phyloP scores from a whole-genome alignment of 1,140 invertebrate genomes.

The Coptotermes formosanus region DNA sequence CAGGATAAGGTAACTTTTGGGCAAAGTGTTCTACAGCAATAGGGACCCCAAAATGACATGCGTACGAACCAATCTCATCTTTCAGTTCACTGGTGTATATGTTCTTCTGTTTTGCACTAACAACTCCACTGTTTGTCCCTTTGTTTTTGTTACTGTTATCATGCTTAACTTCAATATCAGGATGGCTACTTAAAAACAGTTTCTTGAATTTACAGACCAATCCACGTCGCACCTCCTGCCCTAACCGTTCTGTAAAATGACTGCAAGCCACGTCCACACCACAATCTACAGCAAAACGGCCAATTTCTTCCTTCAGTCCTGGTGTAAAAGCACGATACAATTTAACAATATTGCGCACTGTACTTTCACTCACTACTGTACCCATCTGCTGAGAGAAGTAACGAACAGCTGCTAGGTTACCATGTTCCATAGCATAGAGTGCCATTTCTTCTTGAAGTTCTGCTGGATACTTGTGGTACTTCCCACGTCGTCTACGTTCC shows the following conservation, averaged over 20 bases:
- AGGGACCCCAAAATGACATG: constrained; percentile 40
- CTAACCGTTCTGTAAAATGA: constrained; percentile 42
- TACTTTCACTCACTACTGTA: constrained; percentile 44
- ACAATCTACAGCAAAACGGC: constrained; percentile 42
- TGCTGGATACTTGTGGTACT: constrained; percentile 45
- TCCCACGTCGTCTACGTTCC: constrained; percentile 43
- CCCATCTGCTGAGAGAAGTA: constrained; percentile 44
- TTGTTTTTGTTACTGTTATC: constrained; percentile 26
- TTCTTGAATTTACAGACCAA: constrained; percentile 46
- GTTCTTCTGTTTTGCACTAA: constrained; percentile 23
- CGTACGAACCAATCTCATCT: constrained; percentile 45
- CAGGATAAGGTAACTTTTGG: constrained; percentile 42
- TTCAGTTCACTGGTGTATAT: constrained; percentile 42
- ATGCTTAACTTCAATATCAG: constrained; percentile 33
- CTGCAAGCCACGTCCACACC: constrained; percentile 42
- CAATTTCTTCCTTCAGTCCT: constrained; percentile 45
- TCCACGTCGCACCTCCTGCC: constrained; percentile 40
- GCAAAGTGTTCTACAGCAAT: constrained; percentile 43
- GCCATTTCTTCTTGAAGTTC: constrained; percentile 46
- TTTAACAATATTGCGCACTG: constrained; percentile 47
- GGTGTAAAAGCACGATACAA: constrained; percentile 41
- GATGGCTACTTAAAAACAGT: constrained; percentile 39
- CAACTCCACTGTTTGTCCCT: neutral
- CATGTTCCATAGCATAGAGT: constrained; percentile 42
- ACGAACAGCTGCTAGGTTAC: constrained; percentile 41